Evolutionary conservation across 2,113 vertebrate genomes (phyloP).

Genomic region (Paradoxurus hermaphroditus): DNA sequence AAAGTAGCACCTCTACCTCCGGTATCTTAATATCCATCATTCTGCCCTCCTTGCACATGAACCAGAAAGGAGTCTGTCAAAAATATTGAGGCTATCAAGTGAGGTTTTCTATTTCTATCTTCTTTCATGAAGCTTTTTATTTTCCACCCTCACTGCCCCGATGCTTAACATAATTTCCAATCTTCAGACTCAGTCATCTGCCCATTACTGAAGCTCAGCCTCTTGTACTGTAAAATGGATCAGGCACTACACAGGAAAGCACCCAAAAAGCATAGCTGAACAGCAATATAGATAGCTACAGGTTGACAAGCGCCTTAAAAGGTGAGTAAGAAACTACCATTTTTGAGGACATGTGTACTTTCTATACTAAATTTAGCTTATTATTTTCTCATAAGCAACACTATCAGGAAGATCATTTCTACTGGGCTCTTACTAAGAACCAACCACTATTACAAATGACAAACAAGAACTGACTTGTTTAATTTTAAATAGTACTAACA

Average conservation of each 20-base stretch:
- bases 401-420: not conserved
- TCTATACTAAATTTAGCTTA: not conserved
- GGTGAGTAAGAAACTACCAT: not conserved
- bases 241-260: not conserved
- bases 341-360: not conserved
- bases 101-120: not conserved
- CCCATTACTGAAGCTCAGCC: not conserved
- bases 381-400: not conserved
- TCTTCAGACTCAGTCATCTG: not conserved
- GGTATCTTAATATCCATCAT: not conserved
- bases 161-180: not conserved
- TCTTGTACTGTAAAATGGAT: not conserved
- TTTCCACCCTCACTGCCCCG: accelerated
- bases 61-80: not conserved
- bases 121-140: not conserved
- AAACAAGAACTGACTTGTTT: not conserved
- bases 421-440: not conserved
- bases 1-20: not conserved
- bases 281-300: not conserved
- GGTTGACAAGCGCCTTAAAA: not conserved
- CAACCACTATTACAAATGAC: not conserved
- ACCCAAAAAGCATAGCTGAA: not conserved
- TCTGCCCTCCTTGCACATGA: not conserved
- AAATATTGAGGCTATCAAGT: not conserved
- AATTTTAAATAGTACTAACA: not conserved